Base-by-base conservation (phyloP, 2,888 invertebrate genomes). In the Nomada ruficornis region DNA sequence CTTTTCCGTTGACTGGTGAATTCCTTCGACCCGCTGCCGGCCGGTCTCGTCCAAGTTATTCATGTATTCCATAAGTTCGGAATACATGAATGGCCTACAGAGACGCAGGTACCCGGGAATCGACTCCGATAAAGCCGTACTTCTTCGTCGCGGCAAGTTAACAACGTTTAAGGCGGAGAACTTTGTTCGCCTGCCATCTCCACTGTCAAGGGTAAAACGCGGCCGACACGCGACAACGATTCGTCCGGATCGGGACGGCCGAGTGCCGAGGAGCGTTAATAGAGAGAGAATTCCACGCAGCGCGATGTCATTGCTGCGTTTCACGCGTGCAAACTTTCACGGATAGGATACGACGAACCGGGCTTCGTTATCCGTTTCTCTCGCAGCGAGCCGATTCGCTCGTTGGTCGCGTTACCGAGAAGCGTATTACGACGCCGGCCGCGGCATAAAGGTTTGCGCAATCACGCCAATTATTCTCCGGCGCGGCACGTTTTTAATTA, bases 31-130 rank as follows among this genome's bases (percentile, higher is more conserved):
- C 75, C 67, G 60, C 59, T 71, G 62, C 47, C 36, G 50, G 26
- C 59, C 68, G 82, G 64, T 55, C 62, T 70, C 74, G 65, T 23
- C 63, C 47, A 82, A 89, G 70, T 86, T 89, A 89, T 88, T 89
- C 89, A 88, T 86, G 82, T 89, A 89, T 89, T 89, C 89, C 88
- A 82, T 74, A 89, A 78, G 73, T 88, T 70, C 68, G 88, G 88
- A 89, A 89, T 88, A 87, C 82, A 84, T 86, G 87, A 88, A 89
- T 87, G 84, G 84, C 71, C 77, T 79, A 82, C 76, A 47, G 73
- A 79, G 84, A 68, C 20, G 54, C 79, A 71, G 82, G 82, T 86
- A 88, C 69, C 75, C 55, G 69, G 71, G 77, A 86, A 85, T 85
- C 85, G 57, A 68, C 78, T 67, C 71, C 82, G 83, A 86, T 83